Base-by-base conservation (phyloP, 2,113 vertebrate species). In the Urocitellus parryii region DNA sequence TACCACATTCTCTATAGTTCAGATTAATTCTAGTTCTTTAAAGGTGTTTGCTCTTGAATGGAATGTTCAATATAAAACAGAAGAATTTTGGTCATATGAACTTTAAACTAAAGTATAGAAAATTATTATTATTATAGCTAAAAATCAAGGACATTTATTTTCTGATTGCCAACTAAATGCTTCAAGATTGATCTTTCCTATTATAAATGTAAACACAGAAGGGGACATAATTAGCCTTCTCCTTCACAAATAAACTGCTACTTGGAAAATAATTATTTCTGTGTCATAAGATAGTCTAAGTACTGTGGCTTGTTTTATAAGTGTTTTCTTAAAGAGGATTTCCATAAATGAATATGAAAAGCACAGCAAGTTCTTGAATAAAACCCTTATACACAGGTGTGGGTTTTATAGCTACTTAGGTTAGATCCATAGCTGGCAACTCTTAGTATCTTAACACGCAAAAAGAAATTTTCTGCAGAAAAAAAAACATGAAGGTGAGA, bases 251-350 rank as follows among this genome's bases (percentile, higher is more conserved):
- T 95, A 95, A 94, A 89, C 45, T 86, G 51, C 45, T 89, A 92
- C 39, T 95, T 96, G 61, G 17, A 73, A 97, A 97, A 92, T 94
- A 94, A 88, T 77, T 93, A 87, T 96, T 91, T 96, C 48, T 94
- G 37, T 87, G 73, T n/a, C 84, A 5, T 87, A 86, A 94, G n/a
- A 37, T 51, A 96, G 42, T 91, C 79, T 88, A 79, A 80, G 79
- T 85, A 77, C 14, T 34, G 13, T 83, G 18, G 4, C 42, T 96
- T 96, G 34, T 80, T 82, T 96, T 96, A 58, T 53, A 65, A 70
- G 61, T 68, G 27, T 89, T 63, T 97, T 90, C 63, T 87, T 53
- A 81, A 90, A 85, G 17, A 88, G 2, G 16, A 73, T 91, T 95
- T 92, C 34, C 72, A 72, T 90, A 94, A 91, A 82, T 91, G 32